A percentile compares a stretch with the other conserved stretches of the same genome.
Evolutionary conservation across 2,797 vertebrate genomes (phyloP).

Genomic region (Melanotaenia nigrans): DNA sequence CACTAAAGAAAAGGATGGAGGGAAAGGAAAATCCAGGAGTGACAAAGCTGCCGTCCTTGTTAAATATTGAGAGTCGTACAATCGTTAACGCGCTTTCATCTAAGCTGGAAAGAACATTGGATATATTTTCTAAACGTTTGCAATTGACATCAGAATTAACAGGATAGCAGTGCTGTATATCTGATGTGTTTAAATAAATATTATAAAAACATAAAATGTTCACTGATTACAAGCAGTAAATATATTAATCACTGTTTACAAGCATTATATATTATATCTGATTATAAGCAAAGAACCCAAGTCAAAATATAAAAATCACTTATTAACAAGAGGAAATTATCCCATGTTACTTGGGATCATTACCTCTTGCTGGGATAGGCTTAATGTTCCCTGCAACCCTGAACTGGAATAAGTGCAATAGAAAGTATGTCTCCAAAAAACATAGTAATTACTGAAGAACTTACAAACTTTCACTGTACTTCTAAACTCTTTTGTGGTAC

Average conservation of each 20-base stretch:
- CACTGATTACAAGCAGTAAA: background rate
- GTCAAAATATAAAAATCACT: too few species aligned
- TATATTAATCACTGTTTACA: too few species aligned
- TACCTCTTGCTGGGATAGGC: too few species aligned
- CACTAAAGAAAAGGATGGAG: conserved; percentile 80
- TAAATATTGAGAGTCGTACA: conserved; percentile 5
- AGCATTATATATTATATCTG: too few species aligned
- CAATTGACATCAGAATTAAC: background rate
- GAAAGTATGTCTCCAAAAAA: too few species aligned
- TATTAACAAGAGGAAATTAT: too few species aligned
- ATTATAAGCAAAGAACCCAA: too few species aligned
- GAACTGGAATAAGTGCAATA: too few species aligned
- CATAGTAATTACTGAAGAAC: background rate
- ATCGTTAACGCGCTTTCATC: background rate
- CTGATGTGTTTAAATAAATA: background rate
- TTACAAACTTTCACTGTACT: background rate
- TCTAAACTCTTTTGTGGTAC: conserved; percentile 68
- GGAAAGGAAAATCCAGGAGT: background rate
- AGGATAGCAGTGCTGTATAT: background rate
- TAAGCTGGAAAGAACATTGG: background rate
- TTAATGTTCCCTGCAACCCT: too few species aligned
- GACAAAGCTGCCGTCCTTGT: background rate
- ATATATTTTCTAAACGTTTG: background rate
- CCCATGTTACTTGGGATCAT: too few species aligned
- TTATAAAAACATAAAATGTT: background rate